Conservation (phyloP, 2,113 vertebrate species). For the Pitta sordida region DNA sequence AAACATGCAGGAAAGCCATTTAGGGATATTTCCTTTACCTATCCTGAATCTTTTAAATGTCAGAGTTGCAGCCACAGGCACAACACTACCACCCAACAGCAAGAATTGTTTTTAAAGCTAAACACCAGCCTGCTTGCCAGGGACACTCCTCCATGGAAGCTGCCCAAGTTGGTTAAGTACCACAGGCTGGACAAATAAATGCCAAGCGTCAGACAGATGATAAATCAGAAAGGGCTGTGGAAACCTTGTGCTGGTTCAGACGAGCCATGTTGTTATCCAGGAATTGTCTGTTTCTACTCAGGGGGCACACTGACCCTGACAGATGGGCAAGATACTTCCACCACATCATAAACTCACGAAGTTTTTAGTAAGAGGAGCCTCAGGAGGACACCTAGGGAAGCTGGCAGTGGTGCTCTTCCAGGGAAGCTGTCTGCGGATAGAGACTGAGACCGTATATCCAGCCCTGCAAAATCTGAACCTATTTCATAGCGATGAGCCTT, state of each 20-base stretch:
- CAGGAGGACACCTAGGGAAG: not conserved
- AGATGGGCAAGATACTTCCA: not conserved
- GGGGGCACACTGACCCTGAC: not conserved
- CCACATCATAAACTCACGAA: not conserved
- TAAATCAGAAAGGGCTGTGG: constrained; percentile 6
- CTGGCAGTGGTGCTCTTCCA: not conserved
- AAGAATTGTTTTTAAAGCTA: constrained; percentile 9
- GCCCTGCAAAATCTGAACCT: not conserved
- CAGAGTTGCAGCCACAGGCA: not conserved
- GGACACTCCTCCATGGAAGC: not conserved
- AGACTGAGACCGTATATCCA: not conserved
- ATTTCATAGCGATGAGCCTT: not conserved
- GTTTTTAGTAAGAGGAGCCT: not conserved
- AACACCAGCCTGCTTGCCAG: constrained; percentile 11
- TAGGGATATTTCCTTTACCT: not conserved
- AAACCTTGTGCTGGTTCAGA: not conserved
- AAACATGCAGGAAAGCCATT: not conserved
- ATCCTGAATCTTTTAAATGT: not conserved
- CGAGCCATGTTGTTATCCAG: not conserved
- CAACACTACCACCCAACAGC: not conserved
- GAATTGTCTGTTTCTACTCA: constrained; percentile 1
- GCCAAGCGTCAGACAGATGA: constrained; percentile 4
- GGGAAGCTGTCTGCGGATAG: not conserved
- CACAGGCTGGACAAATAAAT: constrained; percentile 11
- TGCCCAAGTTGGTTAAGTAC: constrained; percentile 31